Evolutionary conservation across 1,140 invertebrate genomes (phyloP).

Genomic region (Sipha flava): DNA sequence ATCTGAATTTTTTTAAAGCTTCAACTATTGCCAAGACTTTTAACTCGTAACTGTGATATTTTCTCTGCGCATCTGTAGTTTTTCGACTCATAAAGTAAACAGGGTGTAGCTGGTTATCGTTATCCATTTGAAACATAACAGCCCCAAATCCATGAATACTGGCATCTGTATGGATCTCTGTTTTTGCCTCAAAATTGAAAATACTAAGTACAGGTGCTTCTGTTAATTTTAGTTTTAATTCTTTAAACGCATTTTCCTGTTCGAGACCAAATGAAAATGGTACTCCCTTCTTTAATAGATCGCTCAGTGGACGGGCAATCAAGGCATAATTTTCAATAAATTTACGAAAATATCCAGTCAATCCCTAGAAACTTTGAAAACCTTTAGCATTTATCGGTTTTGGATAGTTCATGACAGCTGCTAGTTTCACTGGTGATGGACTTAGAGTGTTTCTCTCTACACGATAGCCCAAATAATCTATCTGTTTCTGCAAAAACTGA

Average conservation of each 20-base stretch:
- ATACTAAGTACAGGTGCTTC: constrained; percentile 41
- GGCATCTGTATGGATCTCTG: constrained; percentile 41
- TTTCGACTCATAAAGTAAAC: constrained; percentile 42
- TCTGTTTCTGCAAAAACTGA: constrained; percentile 38
- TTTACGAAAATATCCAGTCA: constrained; percentile 41
- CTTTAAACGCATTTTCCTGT: constrained; percentile 10
- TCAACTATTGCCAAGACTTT: constrained; percentile 42
- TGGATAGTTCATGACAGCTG: constrained; percentile 34
- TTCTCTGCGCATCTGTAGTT: constrained; percentile 36
- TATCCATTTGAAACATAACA: constrained; percentile 31
- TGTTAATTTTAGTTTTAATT: constrained; percentile 37
- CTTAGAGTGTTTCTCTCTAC: constrained; percentile 36
- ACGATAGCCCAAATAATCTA: constrained; percentile 40
- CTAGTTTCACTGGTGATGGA: constrained; percentile 35
- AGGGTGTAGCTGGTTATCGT: constrained; percentile 33
- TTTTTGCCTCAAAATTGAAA: constrained; percentile 38
- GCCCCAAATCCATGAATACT: constrained; percentile 35
- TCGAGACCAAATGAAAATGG: background rate
- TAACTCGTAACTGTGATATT: constrained; percentile 44
- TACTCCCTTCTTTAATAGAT: background rate
- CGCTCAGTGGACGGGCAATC: constrained; percentile 36
- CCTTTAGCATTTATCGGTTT: constrained; percentile 39
- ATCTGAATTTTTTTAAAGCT: constrained; percentile 40
- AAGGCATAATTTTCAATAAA: constrained; percentile 40
- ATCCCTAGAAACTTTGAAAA: constrained; percentile 38